Evolutionary conservation across 2,888 invertebrate species (phyloP), one percentile per base, ranked within the genome.

Genomic region (Cantharis nigra): DNA sequence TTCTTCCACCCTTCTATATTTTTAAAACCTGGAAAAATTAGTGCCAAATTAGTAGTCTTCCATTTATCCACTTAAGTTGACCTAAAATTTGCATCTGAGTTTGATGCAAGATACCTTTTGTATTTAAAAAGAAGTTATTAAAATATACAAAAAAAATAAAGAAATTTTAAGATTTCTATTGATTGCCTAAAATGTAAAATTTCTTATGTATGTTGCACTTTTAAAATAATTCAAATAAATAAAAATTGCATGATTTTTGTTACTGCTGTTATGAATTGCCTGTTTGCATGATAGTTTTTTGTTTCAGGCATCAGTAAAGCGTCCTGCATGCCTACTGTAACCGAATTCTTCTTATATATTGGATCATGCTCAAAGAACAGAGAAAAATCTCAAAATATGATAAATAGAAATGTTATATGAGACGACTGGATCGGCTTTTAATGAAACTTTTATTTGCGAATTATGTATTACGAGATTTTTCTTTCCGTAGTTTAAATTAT

Each of bases 321-420:
- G 87, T 83, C 90, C 91, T 91, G 91, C 91, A 91, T 92, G 91
- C 89, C 91, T 91, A 87, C 90, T 90, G 88, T 91, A 90, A 87
- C 86, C 84, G 86, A 84, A 77, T 78, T 78, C 74, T 83, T 89
- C 85, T 78, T 79, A n/a, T 79, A 71, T 74, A 71, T 79, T 69
- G 74, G 76, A 70, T 67, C 72, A 65, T 79, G 79, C 71, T 71
- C 76, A 73, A 73, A 76, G 65, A 67, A 67, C 26, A 67, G 65
- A 26, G 65, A 67, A 67, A 67, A 67, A 67, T 67, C 65, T 67
- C 65, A 67, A 67, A 67, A 26, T 67, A 67, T 67, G 13, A 67
- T 67, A n/a, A 49, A 49, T 49, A 49, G 49, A 49, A 49, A 49
- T n/a, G 49, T 49, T n/a, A 49, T 49, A n/a, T 49, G n/a, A 49